A percentile compares a stretch with the other conserved stretches of the same genome.
These are phyloP conservation scores for Dasysyrphus albostriatus DNA, from an alignment of 2,888 invertebrate species.

Conservation along the genomic window DNA sequence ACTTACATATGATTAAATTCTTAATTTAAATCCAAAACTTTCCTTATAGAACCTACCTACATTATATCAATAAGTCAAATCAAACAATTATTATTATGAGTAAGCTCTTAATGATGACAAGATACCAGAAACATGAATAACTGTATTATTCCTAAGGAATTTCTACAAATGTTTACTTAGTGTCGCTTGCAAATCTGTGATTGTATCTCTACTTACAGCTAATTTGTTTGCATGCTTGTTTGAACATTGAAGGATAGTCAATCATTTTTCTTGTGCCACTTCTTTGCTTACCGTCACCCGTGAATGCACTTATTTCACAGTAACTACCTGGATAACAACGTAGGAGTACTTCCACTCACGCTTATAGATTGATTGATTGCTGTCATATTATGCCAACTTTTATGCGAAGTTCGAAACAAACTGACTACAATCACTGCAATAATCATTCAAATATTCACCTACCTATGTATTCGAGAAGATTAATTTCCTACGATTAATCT, in stretches of 20 bases:
- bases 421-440: neutral
- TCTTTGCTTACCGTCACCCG: constrained; percentile 4
- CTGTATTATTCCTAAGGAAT: neutral
- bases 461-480: constrained; percentile 11
- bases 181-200: neutral
- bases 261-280: constrained; percentile 18
- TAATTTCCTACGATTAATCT: constrained; percentile 34
- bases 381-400: constrained; percentile 27
- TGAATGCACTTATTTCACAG: constrained; percentile 14
- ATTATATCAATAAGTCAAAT: too few relatives aligned
- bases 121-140: neutral
- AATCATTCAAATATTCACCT: neutral
- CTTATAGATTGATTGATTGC: constrained; percentile 38
- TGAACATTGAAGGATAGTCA: constrained; percentile 1
- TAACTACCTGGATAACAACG: neutral
- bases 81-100: too few relatives aligned
- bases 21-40: too few relatives aligned
- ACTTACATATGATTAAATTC: too few relatives aligned
- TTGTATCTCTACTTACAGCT: constrained; percentile 5
- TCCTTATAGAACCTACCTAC: too few relatives aligned
- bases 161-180: constrained; percentile 2
- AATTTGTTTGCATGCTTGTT: neutral
- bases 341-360: constrained; percentile 12
- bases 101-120: too few relatives aligned
- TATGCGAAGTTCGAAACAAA: neutral